Base-by-base conservation (phyloP, 2,888 invertebrate genomes). In the Sinodicranocentrus sp. region DNA sequence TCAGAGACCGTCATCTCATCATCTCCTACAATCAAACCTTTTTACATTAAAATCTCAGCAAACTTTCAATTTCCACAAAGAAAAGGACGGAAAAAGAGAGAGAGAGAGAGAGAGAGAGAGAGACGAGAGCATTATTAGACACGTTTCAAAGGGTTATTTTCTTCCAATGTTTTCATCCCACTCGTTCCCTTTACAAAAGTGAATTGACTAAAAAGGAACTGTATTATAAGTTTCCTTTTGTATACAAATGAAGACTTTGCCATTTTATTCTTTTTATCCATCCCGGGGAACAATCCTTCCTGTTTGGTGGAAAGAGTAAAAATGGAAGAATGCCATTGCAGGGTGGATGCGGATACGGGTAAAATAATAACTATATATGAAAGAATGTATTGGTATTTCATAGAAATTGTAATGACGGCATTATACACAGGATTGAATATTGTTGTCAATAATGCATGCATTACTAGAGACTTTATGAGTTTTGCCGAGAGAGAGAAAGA, bases 21-120 rank as follows among this genome's bases (percentile, higher is more conserved):
- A 21, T 43, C 39, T 57, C 57, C 23, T 17, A 19, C 63, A 57
- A 57, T 57, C 57, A 57, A 57, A 25, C 33, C 63, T 33, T 28
- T 43, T 21, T 28, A 65, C 65, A 61, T 61, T 25, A 61, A 61
- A 28, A 17, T 65, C 21, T 2, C 6, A 21, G n/a, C n/a, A 65
- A 39, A 43, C 65, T 65, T 43, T 65, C 65, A 65, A 65, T 65
- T 65, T 65, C 19, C 65, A 43, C 65, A 63, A 63, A 63, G 33
- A 43, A 65, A 65, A 43, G 65, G 54, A 54, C 15, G n/a, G 48
- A 5, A 39, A 39, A 13, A 39, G 52, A 52, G 52, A 10, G 52
- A n/a, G 17, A 10, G 17, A 17, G 52, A 10, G 52, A 52, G 52
- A 13, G n/a, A 19, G 19, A 23, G 23, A 57, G 23, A 57, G 23